phyloP scores from a whole-genome alignment of 2,797 vertebrate species.

The Limosa lapponica region DNA sequence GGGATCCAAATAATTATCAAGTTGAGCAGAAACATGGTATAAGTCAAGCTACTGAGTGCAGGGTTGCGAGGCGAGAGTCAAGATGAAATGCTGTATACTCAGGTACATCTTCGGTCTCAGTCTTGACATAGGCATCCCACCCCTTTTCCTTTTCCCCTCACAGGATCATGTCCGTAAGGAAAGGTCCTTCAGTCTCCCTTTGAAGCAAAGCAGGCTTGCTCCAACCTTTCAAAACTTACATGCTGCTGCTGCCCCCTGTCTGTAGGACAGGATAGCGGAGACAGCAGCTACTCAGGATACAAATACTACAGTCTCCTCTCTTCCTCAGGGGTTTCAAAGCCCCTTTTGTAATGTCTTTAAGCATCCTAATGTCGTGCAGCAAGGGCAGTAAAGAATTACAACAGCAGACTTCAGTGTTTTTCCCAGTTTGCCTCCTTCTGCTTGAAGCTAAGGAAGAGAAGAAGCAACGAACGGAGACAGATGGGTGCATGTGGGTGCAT shows the following conservation, averaged over 20 bases:
- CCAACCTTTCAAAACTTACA: background rate
- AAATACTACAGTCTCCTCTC: background rate
- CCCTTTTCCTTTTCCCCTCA: background rate
- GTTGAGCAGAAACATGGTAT: background rate
- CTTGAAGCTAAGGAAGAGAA: background rate
- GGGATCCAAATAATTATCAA: background rate
- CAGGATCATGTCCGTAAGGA: background rate
- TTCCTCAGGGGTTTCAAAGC: background rate
- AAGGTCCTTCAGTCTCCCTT: background rate
- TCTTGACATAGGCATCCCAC: background rate
- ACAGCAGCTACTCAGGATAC: background rate
- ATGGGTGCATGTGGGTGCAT: background rate
- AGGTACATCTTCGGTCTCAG: background rate
- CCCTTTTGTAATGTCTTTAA: background rate
- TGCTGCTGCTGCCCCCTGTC: background rate
- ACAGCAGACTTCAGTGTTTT: background rate
- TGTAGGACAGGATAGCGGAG: background rate
- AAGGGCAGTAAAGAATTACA: background rate
- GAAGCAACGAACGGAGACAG: background rate
- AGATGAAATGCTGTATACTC: background rate
- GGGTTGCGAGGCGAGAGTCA: background rate
- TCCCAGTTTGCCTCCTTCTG: background rate
- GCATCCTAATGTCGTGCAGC: background rate
- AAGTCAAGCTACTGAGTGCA: background rate
- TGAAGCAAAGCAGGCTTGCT: background rate